Percentiles rank a stretch among this genome's conserved stretches.
phyloP scores from a whole-genome alignment of 2,113 vertebrate species.

The Hippolais icterina region DNA sequence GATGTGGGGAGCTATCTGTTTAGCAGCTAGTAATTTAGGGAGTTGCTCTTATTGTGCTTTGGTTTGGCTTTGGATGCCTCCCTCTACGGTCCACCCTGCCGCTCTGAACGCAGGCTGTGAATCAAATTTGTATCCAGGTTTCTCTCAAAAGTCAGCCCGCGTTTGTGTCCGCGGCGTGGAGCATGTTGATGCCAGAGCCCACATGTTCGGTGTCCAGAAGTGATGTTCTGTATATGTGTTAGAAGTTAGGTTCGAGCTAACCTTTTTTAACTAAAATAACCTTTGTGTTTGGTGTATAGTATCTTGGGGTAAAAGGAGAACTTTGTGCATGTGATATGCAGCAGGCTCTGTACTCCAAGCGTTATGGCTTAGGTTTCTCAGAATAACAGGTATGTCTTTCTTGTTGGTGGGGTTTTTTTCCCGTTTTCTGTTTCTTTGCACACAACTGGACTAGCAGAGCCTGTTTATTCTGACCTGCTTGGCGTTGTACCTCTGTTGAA shows the following conservation, averaged over 20 bases:
- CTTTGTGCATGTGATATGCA: fast-evolving
- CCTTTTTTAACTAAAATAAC: not conserved
- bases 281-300: not conserved
- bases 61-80: not conserved
- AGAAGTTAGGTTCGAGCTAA: fast-evolving
- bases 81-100: fast-evolving
- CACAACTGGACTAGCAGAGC: not conserved
- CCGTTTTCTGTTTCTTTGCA: not conserved
- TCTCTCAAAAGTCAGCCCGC: not conserved
- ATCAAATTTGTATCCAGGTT: fast-evolving
- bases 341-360: not conserved
- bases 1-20: fast-evolving
- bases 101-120: not conserved
- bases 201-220: not conserved
- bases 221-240: not conserved
- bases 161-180: fast-evolving
- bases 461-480: not conserved
- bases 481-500: fast-evolving
- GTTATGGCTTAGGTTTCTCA: not conserved
- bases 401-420: fast-evolving
- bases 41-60: not conserved
- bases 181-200: not conserved
- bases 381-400: not conserved
- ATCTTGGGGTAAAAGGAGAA: not conserved
- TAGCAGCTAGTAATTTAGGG: fast-evolving